Conservation (phyloP, 2,888 invertebrate species). For the Acronicta psi region DNA sequence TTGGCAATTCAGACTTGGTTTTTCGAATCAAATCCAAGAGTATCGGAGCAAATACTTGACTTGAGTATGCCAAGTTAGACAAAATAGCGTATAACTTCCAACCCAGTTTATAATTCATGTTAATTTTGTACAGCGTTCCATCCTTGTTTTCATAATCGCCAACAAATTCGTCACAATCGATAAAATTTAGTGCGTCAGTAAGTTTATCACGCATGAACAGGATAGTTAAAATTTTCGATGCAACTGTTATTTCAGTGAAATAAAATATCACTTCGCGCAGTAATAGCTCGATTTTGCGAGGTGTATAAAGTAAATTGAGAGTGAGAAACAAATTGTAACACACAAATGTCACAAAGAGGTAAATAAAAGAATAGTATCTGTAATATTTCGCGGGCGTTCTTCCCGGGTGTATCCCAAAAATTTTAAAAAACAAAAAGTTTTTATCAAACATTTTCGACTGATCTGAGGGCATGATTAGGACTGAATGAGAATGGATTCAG, state of each 20-base stretch:
- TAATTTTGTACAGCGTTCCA: slow-evolving; percentile 60
- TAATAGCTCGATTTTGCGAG: slow-evolving; percentile 70
- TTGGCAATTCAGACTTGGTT: slow-evolving; percentile 67
- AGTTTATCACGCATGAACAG: slow-evolving; percentile 68
- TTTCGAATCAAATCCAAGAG: slow-evolving; percentile 62
- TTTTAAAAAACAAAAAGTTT: slow-evolving; percentile 66
- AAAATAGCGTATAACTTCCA: slow-evolving; percentile 61
- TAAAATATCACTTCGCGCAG: slow-evolving; percentile 76
- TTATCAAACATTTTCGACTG: slow-evolving; percentile 69
- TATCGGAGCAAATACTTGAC: slow-evolving; percentile 65
- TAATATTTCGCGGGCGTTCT: slow-evolving; percentile 62
- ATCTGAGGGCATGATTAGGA: slow-evolving; percentile 41
- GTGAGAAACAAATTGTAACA: slow-evolving; percentile 71
- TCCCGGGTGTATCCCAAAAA: slow-evolving; percentile 76
- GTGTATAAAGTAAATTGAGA: slow-evolving; percentile 72
- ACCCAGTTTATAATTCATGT: slow-evolving; percentile 59
- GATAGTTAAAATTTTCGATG: slow-evolving; percentile 73
- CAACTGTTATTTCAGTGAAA: slow-evolving; percentile 70
- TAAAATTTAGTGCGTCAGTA: slow-evolving; percentile 64
- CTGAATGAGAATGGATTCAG: background rate
- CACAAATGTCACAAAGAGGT: slow-evolving; percentile 63
- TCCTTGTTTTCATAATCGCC: slow-evolving; percentile 62
- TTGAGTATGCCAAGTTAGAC: slow-evolving; percentile 64
- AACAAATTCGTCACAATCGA: slow-evolving; percentile 71
- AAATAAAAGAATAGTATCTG: slow-evolving; percentile 69